Conservation (phyloP, 1,140 invertebrate species). For the Sminthurinus signatus region DNA sequence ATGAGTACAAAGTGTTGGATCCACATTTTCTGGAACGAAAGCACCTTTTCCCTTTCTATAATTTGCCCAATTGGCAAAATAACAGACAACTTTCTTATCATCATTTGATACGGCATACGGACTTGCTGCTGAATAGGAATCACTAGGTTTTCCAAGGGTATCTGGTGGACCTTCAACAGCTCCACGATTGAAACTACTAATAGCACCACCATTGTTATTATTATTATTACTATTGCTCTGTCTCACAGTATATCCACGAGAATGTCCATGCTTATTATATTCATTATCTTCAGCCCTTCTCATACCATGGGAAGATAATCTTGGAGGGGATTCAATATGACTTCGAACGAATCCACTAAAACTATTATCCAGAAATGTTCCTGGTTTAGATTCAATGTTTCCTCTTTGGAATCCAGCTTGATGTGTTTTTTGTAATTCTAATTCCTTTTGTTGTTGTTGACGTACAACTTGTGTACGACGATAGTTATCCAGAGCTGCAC, state of each 20-base stretch:
- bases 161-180: slow-evolving; percentile 1
- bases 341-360: slow-evolving; percentile 14
- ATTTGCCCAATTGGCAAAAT: slow-evolving; percentile 81
- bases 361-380: neutral
- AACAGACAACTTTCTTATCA: slow-evolving; percentile 64
- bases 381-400: slow-evolving; percentile 16
- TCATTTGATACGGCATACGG: neutral
- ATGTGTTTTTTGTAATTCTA: neutral
- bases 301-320: neutral
- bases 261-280: neutral
- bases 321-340: slow-evolving; percentile 22
- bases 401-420: slow-evolving; percentile 25
- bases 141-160: neutral
- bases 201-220: neutral
- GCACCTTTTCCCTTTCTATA: slow-evolving; percentile 73
- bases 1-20: slow-evolving; percentile 73
- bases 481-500: neutral
- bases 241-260: neutral
- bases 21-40: slow-evolving; percentile 77
- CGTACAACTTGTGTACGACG: neutral
- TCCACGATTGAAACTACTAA: slow-evolving; percentile 1
- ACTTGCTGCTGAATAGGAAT: neutral
- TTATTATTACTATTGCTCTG: neutral
- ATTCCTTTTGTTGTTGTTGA: neutral
- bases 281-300: neutral